Percentiles rank a stretch among this genome's conserved stretches.
Evolutionary conservation across 2,888 invertebrate genomes (phyloP).

Genomic region (Octonoba sinensis): DNA sequence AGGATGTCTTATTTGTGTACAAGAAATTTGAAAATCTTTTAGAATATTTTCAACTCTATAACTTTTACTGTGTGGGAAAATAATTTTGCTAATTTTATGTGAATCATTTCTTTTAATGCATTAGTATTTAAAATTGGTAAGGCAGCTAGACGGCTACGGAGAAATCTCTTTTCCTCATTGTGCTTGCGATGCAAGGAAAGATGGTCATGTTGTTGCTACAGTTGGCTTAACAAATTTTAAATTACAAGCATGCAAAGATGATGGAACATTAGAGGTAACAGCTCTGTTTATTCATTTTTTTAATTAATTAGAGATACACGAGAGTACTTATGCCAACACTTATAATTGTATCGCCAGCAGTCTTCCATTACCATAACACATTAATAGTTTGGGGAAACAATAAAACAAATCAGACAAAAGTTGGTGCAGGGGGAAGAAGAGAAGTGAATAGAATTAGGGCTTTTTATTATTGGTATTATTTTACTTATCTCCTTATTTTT

Average conservation of each 20-base stretch:
- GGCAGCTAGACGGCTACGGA: slow-evolving; percentile 91
- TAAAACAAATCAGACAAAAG: too few species aligned
- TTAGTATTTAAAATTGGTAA: slow-evolving; percentile 84
- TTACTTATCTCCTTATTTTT: too few species aligned
- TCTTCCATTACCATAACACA: background rate
- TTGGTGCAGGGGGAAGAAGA: too few species aligned
- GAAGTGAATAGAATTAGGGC: too few species aligned
- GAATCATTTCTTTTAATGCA: slow-evolving; percentile 12
- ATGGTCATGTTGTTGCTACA: slow-evolving; percentile 85
- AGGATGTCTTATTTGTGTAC: too few species aligned
- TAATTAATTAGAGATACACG: background rate
- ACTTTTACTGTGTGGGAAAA: background rate
- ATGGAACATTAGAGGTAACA: slow-evolving; percentile 80
- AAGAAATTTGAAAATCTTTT: too few species aligned
- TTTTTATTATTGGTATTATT: too few species aligned
- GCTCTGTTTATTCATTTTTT: slow-evolving; percentile 23
- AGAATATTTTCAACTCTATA: background rate
- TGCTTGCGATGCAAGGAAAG: slow-evolving; percentile 89
- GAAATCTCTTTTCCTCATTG: slow-evolving; percentile 95
- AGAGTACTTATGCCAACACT: background rate
- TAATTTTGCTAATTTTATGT: background rate
- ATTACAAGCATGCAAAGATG: slow-evolving; percentile 86
- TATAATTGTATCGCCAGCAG: background rate
- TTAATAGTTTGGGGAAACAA: background rate
- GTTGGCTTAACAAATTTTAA: slow-evolving; percentile 79